phyloP scores from a whole-genome alignment of 2,797 vertebrate genomes.

The Silurus aristotelis region DNA sequence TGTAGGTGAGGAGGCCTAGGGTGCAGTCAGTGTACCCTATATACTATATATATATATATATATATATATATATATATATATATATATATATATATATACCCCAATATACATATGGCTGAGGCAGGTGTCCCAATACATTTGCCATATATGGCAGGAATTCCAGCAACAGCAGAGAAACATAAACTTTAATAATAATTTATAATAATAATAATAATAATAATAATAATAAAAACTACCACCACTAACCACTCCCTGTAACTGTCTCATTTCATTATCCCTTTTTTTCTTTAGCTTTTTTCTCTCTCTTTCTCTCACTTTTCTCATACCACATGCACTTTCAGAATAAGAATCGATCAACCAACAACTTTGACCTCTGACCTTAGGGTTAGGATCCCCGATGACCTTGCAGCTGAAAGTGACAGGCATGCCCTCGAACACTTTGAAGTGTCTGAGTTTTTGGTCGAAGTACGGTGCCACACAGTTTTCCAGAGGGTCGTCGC shows the following conservation, averaged over 20 bases:
- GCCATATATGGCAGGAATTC: constrained; percentile 50
- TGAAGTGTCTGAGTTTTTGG: constrained; percentile 93
- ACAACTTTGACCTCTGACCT: constrained; percentile 75
- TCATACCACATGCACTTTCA: background rate
- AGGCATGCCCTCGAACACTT: constrained; percentile 97
- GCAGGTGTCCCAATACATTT: too few relatives aligned
- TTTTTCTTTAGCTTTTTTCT: background rate
- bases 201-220: background rate
- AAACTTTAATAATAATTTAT: constrained; percentile 14
- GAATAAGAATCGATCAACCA: background rate
- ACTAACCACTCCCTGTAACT: background rate
- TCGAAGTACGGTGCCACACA: constrained; percentile 80
- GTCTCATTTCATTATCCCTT: constrained; percentile 4
- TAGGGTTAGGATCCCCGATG: constrained; percentile 89
- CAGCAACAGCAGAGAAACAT: constrained; percentile 31
- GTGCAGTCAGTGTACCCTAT: too few relatives aligned
- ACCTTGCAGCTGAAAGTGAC: constrained; percentile 93
- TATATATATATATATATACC: too few relatives aligned
- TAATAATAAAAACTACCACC: background rate
- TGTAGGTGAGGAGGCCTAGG: too few relatives aligned
- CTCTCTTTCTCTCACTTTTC: background rate
- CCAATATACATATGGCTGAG: background rate
- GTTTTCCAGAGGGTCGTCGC: constrained; percentile 71
- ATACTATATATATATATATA: too few relatives aligned
- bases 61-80: too few relatives aligned